Percentiles rank a stretch among this genome's conserved stretches.
phyloP scores from a whole-genome alignment of 2,113 vertebrate genomes.

The Zapornia atra region DNA sequence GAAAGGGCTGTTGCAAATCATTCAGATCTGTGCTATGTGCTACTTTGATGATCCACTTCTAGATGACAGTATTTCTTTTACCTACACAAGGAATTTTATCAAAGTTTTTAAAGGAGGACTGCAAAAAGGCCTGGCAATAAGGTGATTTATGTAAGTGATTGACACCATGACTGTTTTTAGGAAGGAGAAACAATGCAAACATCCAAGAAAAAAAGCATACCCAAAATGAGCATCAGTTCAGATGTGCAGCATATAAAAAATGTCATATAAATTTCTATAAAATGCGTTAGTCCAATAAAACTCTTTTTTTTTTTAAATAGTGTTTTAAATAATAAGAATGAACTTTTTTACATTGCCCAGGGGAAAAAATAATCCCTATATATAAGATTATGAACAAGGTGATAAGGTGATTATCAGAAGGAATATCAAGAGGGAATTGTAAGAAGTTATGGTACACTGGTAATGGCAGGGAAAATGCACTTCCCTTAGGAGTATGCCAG shows the following conservation, averaged over 20 bases:
- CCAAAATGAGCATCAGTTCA: not conserved
- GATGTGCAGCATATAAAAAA: not conserved
- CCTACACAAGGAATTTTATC: not conserved
- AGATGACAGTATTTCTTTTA: not conserved
- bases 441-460: not conserved
- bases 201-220: not conserved
- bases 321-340: not conserved
- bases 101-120: not conserved
- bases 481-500: not conserved
- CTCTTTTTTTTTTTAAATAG: not conserved
- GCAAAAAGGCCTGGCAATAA: not conserved
- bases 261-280: not conserved
- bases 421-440: not conserved
- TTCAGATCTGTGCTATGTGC: not conserved
- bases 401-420: not conserved
- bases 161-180: fast-evolving
- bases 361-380: not conserved
- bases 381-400: not conserved
- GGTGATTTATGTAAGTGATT: not conserved
- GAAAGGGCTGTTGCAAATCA: not conserved
- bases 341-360: not conserved
- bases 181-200: not conserved
- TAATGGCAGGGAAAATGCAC: not conserved
- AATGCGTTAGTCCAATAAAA: not conserved
- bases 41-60: not conserved